These are phyloP conservation scores for Frieseomelitta varia DNA, from an alignment of 1,140 invertebrate species.

Conservation along the genomic window DNA sequence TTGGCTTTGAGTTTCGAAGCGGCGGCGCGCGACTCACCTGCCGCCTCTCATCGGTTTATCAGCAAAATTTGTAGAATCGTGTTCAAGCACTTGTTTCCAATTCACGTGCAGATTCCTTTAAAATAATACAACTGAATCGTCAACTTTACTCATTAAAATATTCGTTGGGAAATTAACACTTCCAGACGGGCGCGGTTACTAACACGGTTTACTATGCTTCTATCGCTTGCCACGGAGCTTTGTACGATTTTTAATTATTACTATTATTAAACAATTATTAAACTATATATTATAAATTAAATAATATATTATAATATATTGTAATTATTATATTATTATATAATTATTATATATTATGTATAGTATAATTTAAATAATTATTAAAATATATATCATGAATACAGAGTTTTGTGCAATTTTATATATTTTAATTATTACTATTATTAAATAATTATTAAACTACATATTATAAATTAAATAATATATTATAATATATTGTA, in stretches of 20 bases:
- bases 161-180: background rate
- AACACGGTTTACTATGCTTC: background rate
- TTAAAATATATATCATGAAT: too few species aligned
- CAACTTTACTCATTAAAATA: conserved; percentile 14
- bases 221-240: background rate
- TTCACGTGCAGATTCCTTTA: background rate
- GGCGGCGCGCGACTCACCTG: background rate
- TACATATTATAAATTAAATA: too few species aligned
- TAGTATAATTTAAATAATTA: too few species aligned
- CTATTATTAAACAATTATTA: too few species aligned
- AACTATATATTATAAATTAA: too few species aligned
- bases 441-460: too few species aligned
- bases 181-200: background rate
- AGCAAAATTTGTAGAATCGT: conserved; percentile 9
- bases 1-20: conserved; percentile 39
- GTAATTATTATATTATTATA: too few species aligned
- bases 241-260: background rate
- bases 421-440: too few species aligned
- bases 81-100: conserved; percentile 3
- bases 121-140: background rate
- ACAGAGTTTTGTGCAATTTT: too few species aligned
- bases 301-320: too few species aligned
- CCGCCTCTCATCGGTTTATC: background rate
- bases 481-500: too few species aligned
- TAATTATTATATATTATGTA: too few species aligned